Evolutionary conservation across 2,113 vertebrate genomes (phyloP).

Genomic region (Macrotis lagotis): DNA sequence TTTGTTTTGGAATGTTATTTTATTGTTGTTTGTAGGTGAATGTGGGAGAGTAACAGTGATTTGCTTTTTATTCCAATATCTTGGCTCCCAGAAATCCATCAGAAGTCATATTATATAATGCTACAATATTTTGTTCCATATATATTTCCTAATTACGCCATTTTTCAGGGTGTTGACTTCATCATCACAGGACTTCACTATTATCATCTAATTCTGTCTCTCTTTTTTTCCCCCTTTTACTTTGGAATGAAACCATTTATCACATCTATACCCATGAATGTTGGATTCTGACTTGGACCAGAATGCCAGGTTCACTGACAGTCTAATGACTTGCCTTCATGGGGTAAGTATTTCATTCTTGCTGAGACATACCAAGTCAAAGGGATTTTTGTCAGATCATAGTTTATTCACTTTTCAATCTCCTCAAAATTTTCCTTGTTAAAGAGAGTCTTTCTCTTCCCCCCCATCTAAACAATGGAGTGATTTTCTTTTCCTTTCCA

Average conservation of each 20-base stretch:
- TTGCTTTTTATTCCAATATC: no score
- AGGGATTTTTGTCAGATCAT: background rate
- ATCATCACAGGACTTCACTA: background rate
- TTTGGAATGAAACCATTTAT: background rate
- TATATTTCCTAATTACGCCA: no score
- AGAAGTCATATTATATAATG: no score
- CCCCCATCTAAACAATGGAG: background rate
- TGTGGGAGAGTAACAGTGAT: no score
- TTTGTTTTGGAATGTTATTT: no score
- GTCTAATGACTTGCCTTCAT: background rate
- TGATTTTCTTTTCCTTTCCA: background rate
- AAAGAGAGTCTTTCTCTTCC: background rate
- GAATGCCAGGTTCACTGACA: background rate
- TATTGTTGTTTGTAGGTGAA: no score
- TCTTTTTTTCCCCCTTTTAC: background rate
- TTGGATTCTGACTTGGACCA: background rate
- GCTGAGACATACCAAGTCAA: background rate
- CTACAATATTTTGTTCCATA: no score
- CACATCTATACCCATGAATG: background rate
- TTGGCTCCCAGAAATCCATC: no score
- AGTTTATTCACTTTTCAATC: background rate
- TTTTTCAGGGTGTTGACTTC: background rate
- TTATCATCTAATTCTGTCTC: accelerated
- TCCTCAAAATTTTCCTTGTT: background rate
- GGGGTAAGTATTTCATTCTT: background rate